Evolutionary conservation across 2,888 invertebrate species (phyloP).

Genomic region (Athrips mouffetella): DNA sequence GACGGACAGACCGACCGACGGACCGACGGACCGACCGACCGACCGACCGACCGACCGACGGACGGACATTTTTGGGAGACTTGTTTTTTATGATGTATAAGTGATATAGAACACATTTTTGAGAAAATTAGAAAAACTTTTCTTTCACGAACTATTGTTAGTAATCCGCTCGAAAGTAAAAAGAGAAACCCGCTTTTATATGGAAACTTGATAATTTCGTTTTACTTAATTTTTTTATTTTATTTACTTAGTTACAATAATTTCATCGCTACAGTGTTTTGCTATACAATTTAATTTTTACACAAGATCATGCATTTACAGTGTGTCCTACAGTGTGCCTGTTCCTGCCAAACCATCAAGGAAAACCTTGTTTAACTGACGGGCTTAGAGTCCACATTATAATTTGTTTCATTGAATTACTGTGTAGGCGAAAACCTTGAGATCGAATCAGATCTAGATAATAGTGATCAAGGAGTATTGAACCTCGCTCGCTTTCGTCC

Average conservation of each 20-base stretch:
- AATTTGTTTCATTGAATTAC: slow-evolving; percentile 10
- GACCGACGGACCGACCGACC: too few relatives aligned
- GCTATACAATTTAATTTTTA: not conserved
- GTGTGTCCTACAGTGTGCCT: not conserved
- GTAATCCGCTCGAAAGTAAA: not conserved
- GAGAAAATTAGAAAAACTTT: too few relatives aligned
- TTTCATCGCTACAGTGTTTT: not conserved
- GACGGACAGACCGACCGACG: too few relatives aligned
- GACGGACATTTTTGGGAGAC: too few relatives aligned
- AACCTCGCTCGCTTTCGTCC: too few relatives aligned
- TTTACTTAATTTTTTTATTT: not conserved
- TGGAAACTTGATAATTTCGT: not conserved
- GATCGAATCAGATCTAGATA: not conserved
- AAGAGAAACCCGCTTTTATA: not conserved
- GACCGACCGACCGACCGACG: too few relatives aligned
- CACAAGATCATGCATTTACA: too few relatives aligned
- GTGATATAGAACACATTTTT: too few relatives aligned
- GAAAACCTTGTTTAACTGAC: not conserved
- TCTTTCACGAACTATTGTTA: too few relatives aligned
- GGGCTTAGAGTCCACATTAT: slow-evolving; percentile 2
- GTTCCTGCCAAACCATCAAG: not conserved
- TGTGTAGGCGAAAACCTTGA: slow-evolving; percentile 14
- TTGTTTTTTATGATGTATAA: too few relatives aligned
- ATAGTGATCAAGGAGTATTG: slow-evolving; percentile 12
- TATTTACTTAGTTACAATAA: not conserved